These are phyloP conservation scores for Zelleria hepariella DNA, from an alignment of 2,888 invertebrate genomes.

Conservation along the genomic window DNA sequence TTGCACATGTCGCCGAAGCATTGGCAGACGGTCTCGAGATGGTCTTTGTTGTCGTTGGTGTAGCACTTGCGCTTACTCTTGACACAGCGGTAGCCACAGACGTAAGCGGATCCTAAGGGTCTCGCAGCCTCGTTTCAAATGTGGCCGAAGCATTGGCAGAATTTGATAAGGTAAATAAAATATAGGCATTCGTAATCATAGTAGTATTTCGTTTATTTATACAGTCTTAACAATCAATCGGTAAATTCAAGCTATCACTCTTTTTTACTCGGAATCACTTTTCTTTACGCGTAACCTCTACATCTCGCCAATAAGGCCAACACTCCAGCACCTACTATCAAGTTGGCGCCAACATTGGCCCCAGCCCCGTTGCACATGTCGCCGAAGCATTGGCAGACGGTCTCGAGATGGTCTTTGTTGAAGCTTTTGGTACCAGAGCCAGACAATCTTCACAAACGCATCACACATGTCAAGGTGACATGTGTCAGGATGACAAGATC, in stretches of 20 bases:
- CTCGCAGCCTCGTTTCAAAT: conserved; percentile 46
- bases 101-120: too few relatives aligned
- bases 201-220: not conserved
- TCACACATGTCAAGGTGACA: too few relatives aligned
- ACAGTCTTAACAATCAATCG: too few relatives aligned
- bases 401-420: conserved; percentile 71
- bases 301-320: not conserved
- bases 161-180: too few relatives aligned
- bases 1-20: conserved; percentile 76
- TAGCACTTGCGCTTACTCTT: conserved; percentile 38
- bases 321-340: not conserved
- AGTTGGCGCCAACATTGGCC: not conserved
- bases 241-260: not conserved
- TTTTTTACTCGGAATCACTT: not conserved
- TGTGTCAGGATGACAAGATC: too few relatives aligned
- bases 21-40: conserved; percentile 71
- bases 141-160: conserved; percentile 63
- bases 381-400: conserved; percentile 71
- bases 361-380: conserved; percentile 71
- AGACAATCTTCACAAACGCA: too few relatives aligned
- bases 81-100: conserved; percentile 71
- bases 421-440: too few relatives aligned
- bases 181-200: too few relatives aligned
- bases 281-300: not conserved
- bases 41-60: conserved; percentile 57